These are phyloP conservation scores for Crioceris asparagi DNA, from an alignment of 2,888 invertebrate species.

Conservation along the genomic window DNA sequence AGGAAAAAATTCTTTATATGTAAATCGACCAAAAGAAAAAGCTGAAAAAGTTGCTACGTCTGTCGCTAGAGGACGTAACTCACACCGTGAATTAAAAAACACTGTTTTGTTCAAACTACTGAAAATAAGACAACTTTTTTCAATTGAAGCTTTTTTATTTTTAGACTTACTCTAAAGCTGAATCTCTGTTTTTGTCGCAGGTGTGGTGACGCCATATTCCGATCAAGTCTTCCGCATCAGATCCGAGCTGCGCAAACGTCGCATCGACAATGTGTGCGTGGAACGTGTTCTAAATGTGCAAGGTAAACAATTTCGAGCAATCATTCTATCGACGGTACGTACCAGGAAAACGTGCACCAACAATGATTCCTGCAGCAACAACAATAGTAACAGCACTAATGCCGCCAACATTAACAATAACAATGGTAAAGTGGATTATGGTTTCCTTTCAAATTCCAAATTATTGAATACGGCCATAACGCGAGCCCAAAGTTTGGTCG, in stretches of 20 bases:
- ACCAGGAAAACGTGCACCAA: constrained; percentile 59
- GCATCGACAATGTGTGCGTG: constrained; percentile 65
- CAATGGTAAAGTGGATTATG: constrained; percentile 55
- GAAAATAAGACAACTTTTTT: too few relatives aligned
- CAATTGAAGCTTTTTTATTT: too few relatives aligned
- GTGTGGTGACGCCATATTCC: constrained; percentile 75
- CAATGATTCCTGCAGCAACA: constrained; percentile 40
- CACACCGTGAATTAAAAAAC: too few relatives aligned
- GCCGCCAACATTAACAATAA: too few relatives aligned
- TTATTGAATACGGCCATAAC: constrained; percentile 75
- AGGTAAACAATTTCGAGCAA: constrained; percentile 76
- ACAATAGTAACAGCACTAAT: too few relatives aligned
- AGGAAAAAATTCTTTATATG: too few relatives aligned
- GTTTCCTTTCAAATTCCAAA: constrained; percentile 72
- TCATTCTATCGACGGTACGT: constrained; percentile 68
- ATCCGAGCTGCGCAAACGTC: constrained; percentile 60
- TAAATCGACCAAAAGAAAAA: too few relatives aligned
- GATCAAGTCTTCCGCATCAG: constrained; percentile 71
- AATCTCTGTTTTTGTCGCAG: too few relatives aligned
- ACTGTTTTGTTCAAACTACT: too few relatives aligned
- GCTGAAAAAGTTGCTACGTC: too few relatives aligned
- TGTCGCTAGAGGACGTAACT: too few relatives aligned
- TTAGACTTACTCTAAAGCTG: too few relatives aligned
- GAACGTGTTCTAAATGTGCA: constrained; percentile 77
- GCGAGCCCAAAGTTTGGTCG: constrained; percentile 70